Percentiles rank a stretch among this genome's conserved stretches.
Evolutionary conservation across 1,140 invertebrate genomes (phyloP).

Genomic region (Cephus cinctus): DNA sequence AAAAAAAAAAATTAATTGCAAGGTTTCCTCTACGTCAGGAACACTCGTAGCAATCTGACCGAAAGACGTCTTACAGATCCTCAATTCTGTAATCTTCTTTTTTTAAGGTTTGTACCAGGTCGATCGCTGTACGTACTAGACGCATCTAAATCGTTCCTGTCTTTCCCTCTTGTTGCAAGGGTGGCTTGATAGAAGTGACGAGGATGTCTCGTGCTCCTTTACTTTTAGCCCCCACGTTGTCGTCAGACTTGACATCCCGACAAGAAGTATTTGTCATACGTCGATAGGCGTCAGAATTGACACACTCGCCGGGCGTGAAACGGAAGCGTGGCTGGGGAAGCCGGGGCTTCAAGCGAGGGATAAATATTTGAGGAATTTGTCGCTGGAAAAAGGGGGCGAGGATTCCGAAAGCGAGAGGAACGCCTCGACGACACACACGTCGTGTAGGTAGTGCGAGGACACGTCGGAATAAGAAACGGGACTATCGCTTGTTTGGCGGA

Average conservation of each 20-base stretch:
- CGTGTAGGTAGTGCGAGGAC: slow-evolving; percentile 20
- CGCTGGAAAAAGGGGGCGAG: slow-evolving; percentile 8
- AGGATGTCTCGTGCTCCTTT: neutral
- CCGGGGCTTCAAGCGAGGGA: slow-evolving; percentile 12
- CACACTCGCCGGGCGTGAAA: slow-evolving; percentile 45
- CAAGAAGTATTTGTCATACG: slow-evolving; percentile 51
- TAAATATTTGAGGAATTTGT: slow-evolving; percentile 13
- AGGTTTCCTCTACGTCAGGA: slow-evolving; percentile 12
- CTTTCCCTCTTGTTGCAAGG: too few species aligned
- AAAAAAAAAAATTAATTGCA: slow-evolving; percentile 49
- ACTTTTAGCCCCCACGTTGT: neutral
- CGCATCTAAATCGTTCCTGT: too few species aligned
- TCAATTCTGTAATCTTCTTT: too few species aligned
- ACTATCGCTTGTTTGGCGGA: slow-evolving; percentile 42
- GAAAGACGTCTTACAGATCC: too few species aligned
- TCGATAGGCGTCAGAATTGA: slow-evolving; percentile 52
- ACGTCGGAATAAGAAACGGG: slow-evolving; percentile 16
- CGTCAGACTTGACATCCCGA: slow-evolving; percentile 30
- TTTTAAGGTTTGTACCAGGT: too few species aligned
- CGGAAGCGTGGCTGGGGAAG: slow-evolving; percentile 36
- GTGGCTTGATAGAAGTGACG: too few species aligned
- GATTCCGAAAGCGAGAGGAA: slow-evolving; percentile 12
- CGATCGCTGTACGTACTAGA: too few species aligned
- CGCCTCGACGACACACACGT: slow-evolving; percentile 31
- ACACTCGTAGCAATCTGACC: too few species aligned